These are phyloP conservation scores for Xiphophorus hellerii DNA, from an alignment of 2,113 vertebrate species.

Conservation along the genomic window DNA sequence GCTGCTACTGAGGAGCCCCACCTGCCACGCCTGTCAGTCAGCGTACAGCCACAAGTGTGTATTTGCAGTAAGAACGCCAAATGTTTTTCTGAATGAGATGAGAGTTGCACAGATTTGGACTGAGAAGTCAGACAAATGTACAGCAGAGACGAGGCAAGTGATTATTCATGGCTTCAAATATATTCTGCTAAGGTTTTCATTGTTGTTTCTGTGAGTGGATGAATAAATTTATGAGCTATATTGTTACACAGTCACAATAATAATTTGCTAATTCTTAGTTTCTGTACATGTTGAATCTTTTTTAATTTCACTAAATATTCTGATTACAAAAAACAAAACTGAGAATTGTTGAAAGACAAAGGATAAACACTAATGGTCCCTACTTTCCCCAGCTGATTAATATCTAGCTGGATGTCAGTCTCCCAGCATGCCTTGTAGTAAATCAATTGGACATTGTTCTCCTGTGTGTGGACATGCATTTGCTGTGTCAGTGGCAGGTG, in stretches of 20 bases:
- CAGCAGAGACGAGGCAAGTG: neutral
- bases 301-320: neutral
- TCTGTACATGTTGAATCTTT: neutral
- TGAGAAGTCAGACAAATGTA: neutral
- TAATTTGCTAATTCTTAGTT: neutral
- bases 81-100: conserved; percentile 32
- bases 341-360: neutral
- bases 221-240: neutral
- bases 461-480: conserved; percentile 51
- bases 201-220: neutral
- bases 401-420: neutral
- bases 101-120: neutral
- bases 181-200: neutral
- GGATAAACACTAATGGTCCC: neutral
- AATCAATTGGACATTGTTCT: neutral
- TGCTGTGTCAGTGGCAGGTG: conserved; percentile 80
- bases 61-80: conserved; percentile 17
- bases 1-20: conserved; percentile 69
- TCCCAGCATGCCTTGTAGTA: neutral
- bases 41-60: conserved; percentile 30
- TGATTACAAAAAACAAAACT: neutral
- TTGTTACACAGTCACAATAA: neutral
- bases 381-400: neutral
- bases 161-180: neutral
- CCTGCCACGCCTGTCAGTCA: conserved; percentile 83